phyloP scores from a whole-genome alignment of 1,140 invertebrate species.

The Drosophila orosa region DNA sequence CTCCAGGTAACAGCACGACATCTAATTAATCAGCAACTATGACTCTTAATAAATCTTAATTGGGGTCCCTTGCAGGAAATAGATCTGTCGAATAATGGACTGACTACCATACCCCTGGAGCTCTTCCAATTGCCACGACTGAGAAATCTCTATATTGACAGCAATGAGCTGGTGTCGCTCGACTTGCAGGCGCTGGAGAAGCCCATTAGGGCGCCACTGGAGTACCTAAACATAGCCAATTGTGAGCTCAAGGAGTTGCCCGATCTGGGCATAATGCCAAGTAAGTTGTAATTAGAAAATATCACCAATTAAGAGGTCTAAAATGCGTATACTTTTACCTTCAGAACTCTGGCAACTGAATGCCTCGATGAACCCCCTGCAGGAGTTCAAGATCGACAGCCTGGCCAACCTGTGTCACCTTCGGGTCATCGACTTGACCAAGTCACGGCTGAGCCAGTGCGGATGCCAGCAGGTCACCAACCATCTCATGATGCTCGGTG shows the following conservation, averaged over 20 bases:
- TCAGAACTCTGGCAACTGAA: slow-evolving; percentile 80
- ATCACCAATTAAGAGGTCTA: background rate
- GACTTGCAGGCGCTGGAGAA: slow-evolving; percentile 82
- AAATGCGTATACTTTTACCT: background rate
- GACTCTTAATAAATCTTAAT: slow-evolving; percentile 25
- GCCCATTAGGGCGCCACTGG: slow-evolving; percentile 85
- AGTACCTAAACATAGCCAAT: slow-evolving; percentile 86
- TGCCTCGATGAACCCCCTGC: slow-evolving; percentile 74
- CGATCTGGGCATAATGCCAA: slow-evolving; percentile 85
- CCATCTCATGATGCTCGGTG: slow-evolving; percentile 66
- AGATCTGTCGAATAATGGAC: slow-evolving; percentile 86
- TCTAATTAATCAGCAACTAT: slow-evolving; percentile 47
- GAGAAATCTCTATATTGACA: slow-evolving; percentile 86
- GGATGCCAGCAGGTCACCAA: slow-evolving; percentile 72
- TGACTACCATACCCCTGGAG: slow-evolving; percentile 85
- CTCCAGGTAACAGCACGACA: slow-evolving; percentile 78
- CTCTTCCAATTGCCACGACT: slow-evolving; percentile 86
- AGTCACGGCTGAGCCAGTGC: slow-evolving; percentile 63
- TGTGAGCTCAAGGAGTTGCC: slow-evolving; percentile 85
- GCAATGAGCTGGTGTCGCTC: slow-evolving; percentile 85
- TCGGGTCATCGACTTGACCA: slow-evolving; percentile 74
- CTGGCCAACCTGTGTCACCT: slow-evolving; percentile 78
- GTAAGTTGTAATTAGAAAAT: slow-evolving; percentile 43
- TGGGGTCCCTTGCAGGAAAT: slow-evolving; percentile 80
- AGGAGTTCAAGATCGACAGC: slow-evolving; percentile 55